These are phyloP conservation scores for Ramphastos sulfuratus DNA, from an alignment of 2,113 vertebrate species.

Conservation along the genomic window DNA sequence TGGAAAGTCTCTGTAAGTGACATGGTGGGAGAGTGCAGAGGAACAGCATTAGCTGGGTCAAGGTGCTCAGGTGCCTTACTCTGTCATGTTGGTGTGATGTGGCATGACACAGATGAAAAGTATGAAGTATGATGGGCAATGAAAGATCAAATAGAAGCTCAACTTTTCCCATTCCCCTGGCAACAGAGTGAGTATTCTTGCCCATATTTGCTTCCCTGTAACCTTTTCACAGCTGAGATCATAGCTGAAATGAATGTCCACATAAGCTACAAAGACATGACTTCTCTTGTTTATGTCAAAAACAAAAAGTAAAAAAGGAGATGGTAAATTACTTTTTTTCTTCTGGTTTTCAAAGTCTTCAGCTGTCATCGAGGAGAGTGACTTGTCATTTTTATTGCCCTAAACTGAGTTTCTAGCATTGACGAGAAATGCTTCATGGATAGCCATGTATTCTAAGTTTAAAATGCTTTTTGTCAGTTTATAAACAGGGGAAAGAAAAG, in stretches of 20 bases:
- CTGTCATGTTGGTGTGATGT: neutral
- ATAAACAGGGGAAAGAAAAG: neutral
- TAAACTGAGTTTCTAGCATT: neutral
- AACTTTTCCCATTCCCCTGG: neutral
- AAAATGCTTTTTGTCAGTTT: neutral
- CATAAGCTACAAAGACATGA: neutral
- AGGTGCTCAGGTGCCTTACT: constrained; percentile 17
- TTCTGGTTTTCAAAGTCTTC: neutral
- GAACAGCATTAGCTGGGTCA: constrained; percentile 4
- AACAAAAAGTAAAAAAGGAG: neutral
- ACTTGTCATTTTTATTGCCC: constrained; percentile 9
- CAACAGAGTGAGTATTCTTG: neutral
- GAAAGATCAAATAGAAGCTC: constrained; percentile 1
- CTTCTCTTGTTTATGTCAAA: constrained; percentile 7
- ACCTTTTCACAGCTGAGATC: constrained; percentile 16
- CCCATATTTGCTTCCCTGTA: neutral
- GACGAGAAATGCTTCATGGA: neutral
- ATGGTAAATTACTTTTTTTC: neutral
- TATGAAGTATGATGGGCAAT: neutral
- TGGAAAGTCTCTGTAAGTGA: constrained; percentile 24
- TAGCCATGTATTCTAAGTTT: neutral
- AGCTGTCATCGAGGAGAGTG: neutral
- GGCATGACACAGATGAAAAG: neutral
- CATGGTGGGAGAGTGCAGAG: neutral
- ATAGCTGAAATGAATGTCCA: neutral